Conservation (phyloP, 1,140 invertebrate genomes). For the Trichogramma pretiosum region DNA sequence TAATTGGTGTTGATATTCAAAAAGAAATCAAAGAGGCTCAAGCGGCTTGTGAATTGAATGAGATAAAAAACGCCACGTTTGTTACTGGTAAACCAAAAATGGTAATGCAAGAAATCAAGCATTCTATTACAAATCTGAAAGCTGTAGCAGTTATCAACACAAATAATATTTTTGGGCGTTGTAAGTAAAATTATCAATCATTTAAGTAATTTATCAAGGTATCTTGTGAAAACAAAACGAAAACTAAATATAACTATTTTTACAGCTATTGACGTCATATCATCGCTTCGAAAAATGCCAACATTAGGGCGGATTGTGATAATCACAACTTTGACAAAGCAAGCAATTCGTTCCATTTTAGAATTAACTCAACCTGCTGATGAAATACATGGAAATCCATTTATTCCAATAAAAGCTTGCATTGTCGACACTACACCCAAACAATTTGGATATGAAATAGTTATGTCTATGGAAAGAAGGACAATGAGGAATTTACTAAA, state of each 20-base stretch:
- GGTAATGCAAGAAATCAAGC: constrained; percentile 28
- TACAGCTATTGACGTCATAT: constrained; percentile 38
- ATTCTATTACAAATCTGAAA: constrained; percentile 25
- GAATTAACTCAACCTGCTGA: constrained; percentile 37
- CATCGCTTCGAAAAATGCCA: constrained; percentile 33
- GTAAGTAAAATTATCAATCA: constrained; percentile 24
- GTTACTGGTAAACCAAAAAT: constrained; percentile 33
- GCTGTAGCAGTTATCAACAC: constrained; percentile 37
- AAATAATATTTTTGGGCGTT: constrained; percentile 35
- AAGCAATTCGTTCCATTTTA: constrained; percentile 40
- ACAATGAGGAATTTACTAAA: constrained; percentile 29
- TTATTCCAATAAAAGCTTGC: constrained; percentile 37
- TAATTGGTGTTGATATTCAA: constrained; percentile 39
- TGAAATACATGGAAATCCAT: constrained; percentile 30
- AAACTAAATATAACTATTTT: constrained; percentile 11
- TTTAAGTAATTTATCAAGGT: constrained; percentile 3
- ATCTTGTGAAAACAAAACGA: neutral
- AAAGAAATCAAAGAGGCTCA: constrained; percentile 42
- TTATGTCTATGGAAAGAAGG: constrained; percentile 38
- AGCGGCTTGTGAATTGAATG: constrained; percentile 37
- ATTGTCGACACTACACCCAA: constrained; percentile 39
- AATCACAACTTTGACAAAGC: constrained; percentile 42
- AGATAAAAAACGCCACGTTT: constrained; percentile 39
- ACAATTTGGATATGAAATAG: constrained; percentile 38
- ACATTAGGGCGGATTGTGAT: constrained; percentile 37